phyloP scores from a whole-genome alignment of 92 coral and sea anemone genomes.

The Hydrozoanthus gracilis region DNA sequence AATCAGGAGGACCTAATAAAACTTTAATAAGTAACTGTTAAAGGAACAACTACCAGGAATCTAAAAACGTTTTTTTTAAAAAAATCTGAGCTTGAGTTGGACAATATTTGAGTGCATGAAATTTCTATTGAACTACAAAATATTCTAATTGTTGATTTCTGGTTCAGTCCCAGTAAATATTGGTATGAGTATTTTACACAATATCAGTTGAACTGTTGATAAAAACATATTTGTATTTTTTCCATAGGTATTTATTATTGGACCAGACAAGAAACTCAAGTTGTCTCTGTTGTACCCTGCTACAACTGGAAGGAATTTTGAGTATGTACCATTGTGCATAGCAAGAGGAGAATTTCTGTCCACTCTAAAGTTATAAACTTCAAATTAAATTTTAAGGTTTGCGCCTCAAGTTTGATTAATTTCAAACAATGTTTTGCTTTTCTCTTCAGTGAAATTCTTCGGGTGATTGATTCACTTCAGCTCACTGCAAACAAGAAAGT shows the following conservation, averaged over 20 bases:
- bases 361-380: not conserved
- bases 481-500: slow-evolving; percentile 91
- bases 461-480: slow-evolving; percentile 96
- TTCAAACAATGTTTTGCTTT: not conserved
- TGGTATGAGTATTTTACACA: no score
- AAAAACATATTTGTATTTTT: not conserved
- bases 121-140: no score
- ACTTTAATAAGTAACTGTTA: no score
- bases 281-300: slow-evolving; percentile 96
- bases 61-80: no score
- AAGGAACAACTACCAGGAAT: no score
- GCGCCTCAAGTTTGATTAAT: not conserved
- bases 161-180: no score
- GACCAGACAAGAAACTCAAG: slow-evolving; percentile 96
- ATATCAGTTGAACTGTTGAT: no score
- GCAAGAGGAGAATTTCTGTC: not conserved
- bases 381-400: no score
- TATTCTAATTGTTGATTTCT: not conserved
- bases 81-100: no score
- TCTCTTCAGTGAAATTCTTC: slow-evolving; percentile 88
- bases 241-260: slow-evolving; percentile 89
- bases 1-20: no score
- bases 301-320: slow-evolving; percentile 98
- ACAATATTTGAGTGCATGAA: no score
- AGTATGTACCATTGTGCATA: slow-evolving; percentile 50